Evolutionary conservation across 2,113 vertebrate species (phyloP).

Genomic region (Tragelaphus scriptus): DNA sequence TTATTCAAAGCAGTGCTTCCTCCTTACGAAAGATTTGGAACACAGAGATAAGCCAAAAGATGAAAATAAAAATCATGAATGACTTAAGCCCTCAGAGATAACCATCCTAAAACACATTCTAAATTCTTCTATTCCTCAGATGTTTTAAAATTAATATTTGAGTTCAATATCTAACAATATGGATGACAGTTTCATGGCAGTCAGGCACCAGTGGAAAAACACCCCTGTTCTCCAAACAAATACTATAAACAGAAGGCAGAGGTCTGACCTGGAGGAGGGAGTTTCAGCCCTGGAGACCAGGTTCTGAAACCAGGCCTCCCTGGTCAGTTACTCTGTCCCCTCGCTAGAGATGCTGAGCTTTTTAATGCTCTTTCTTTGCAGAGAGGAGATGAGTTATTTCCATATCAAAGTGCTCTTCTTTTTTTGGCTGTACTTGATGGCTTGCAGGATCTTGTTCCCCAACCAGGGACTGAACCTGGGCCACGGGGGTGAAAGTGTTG

Average conservation of each 20-base stretch:
- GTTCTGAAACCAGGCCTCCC: accelerated
- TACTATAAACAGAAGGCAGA: accelerated
- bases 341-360: accelerated
- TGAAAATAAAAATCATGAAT: accelerated
- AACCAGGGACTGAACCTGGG: not conserved
- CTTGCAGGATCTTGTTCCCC: not conserved
- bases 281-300: accelerated
- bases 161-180: accelerated
- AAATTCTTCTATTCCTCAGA: accelerated
- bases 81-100: accelerated
- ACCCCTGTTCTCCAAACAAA: too few relatives aligned
- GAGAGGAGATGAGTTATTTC: accelerated
- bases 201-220: not conserved
- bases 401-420: not conserved
- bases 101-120: accelerated
- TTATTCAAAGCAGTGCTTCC: not conserved
- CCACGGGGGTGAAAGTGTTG: not conserved
- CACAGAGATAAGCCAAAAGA: not conserved
- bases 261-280: accelerated
- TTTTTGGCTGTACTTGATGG: not conserved
- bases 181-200: not conserved
- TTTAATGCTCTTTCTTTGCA: accelerated
- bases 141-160: not conserved
- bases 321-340: accelerated
- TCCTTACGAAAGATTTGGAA: not conserved